A percentile compares a stretch with the other conserved stretches of the same genome.
These are phyloP conservation scores for Tridacna crocea DNA, from an alignment of 2,888 invertebrate genomes.

Conservation along the genomic window DNA sequence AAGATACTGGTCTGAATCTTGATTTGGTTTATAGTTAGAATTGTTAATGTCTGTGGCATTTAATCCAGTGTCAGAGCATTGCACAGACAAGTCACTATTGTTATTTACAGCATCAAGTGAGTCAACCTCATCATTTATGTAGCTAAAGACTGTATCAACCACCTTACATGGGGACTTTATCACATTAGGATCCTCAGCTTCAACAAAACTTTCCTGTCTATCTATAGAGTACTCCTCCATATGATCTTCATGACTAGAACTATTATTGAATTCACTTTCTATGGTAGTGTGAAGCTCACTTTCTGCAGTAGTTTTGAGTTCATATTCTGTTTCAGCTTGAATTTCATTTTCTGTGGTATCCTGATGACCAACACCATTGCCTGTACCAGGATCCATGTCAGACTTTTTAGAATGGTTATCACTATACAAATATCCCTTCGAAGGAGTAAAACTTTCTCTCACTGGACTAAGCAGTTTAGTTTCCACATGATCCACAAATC, in stretches of 20 bases:
- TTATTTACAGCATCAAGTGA: constrained; percentile 59
- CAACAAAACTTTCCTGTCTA: constrained; percentile 44
- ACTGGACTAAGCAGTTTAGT: constrained; percentile 42
- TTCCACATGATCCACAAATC: constrained; percentile 56
- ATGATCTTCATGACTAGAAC: constrained; percentile 32
- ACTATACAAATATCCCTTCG: constrained; percentile 27
- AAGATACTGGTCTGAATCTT: constrained; percentile 33
- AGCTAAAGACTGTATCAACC: constrained; percentile 42
- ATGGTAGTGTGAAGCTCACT: constrained; percentile 13
- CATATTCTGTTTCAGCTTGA: background rate
- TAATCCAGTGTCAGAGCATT: constrained; percentile 1
- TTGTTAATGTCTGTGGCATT: constrained; percentile 1
- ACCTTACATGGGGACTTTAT: constrained; percentile 46
- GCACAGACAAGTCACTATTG: constrained; percentile 40
- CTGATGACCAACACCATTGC: background rate
- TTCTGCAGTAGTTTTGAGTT: background rate
- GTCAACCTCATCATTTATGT: constrained; percentile 34
- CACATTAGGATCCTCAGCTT: constrained; percentile 33
- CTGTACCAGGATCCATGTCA: background rate
- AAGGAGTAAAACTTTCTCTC: constrained; percentile 51
- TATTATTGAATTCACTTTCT: constrained; percentile 49
- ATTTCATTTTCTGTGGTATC: background rate
- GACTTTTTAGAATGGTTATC: background rate
- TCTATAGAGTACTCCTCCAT: constrained; percentile 46
- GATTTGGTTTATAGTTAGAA: background rate